These are phyloP conservation scores for Eueremaeus valkanovi DNA, from an alignment of 2,888 invertebrate species.

Conservation along the genomic window DNA sequence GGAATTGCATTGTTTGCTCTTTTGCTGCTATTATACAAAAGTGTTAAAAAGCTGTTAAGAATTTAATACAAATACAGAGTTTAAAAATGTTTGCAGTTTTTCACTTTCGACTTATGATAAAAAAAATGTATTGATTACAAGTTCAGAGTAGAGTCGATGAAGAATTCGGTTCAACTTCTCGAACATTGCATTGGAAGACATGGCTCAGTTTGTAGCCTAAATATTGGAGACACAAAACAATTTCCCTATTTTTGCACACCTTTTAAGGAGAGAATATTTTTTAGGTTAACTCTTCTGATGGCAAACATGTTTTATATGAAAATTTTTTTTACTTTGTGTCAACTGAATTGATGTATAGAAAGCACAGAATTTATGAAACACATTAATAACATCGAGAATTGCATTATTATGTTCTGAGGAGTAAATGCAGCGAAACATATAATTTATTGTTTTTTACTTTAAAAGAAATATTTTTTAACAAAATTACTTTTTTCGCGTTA, in stretches of 20 bases:
- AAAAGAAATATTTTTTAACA: background rate
- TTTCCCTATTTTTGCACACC: slow-evolving; percentile 11
- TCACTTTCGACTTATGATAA: too few relatives aligned
- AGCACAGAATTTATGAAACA: background rate
- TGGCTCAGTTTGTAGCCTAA: background rate
- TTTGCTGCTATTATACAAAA: too few relatives aligned
- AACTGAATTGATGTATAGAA: background rate
- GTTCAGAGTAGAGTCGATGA: background rate
- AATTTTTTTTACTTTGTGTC: too few relatives aligned
- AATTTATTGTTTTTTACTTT: slow-evolving; percentile 12
- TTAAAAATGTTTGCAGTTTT: too few relatives aligned
- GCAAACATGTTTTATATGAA: background rate
- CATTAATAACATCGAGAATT: background rate
- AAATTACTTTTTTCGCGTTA: background rate
- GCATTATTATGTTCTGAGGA: background rate
- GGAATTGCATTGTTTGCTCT: background rate
- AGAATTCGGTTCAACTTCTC: background rate
- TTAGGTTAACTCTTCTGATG: background rate
- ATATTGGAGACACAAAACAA: background rate
- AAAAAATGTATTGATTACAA: too few relatives aligned
- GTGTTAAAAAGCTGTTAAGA: background rate
- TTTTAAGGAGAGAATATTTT: background rate
- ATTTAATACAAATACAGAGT: background rate
- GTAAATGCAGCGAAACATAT: slow-evolving; percentile 11
- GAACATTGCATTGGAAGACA: background rate